Conservation (phyloP, 2,113 vertebrate genomes). For the Peromyscus polionotus region DNA sequence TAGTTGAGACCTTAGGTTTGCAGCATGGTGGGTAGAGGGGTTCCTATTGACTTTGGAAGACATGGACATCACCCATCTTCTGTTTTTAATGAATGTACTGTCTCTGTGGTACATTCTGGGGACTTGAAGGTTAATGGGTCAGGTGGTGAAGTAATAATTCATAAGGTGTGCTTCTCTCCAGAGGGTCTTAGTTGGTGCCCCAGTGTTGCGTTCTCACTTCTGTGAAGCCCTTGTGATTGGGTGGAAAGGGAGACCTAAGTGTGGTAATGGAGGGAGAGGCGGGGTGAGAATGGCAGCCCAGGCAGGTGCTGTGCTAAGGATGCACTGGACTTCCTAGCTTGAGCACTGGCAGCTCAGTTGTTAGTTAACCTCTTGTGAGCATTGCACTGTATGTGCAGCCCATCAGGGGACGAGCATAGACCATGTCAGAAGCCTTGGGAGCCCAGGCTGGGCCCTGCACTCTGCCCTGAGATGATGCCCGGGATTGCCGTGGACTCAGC, state of each 20-base stretch:
- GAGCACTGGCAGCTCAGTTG: background rate
- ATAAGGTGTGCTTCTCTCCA: background rate
- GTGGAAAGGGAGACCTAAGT: background rate
- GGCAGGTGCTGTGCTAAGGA: background rate
- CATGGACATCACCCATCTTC: accelerated
- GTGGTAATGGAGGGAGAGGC: background rate
- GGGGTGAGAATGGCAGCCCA: background rate
- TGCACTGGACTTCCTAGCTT: background rate
- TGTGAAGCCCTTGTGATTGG: no score
- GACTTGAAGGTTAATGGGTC: background rate
- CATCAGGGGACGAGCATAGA: background rate
- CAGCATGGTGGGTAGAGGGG: background rate
- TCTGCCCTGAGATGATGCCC: background rate
- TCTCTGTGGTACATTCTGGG: background rate
- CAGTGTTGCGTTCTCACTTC: background rate
- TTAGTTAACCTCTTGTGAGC: background rate
- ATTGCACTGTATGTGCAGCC: background rate
- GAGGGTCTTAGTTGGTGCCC: background rate
- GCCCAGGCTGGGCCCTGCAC: background rate
- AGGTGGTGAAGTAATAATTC: background rate
- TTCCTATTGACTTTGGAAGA: no score
- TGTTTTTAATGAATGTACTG: no score
- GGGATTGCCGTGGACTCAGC: no score
- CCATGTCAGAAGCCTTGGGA: background rate
- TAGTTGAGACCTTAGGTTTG: accelerated